Evolutionary conservation across 2,113 vertebrate genomes (phyloP).

Genomic region (Gymnarchus niloticus): DNA sequence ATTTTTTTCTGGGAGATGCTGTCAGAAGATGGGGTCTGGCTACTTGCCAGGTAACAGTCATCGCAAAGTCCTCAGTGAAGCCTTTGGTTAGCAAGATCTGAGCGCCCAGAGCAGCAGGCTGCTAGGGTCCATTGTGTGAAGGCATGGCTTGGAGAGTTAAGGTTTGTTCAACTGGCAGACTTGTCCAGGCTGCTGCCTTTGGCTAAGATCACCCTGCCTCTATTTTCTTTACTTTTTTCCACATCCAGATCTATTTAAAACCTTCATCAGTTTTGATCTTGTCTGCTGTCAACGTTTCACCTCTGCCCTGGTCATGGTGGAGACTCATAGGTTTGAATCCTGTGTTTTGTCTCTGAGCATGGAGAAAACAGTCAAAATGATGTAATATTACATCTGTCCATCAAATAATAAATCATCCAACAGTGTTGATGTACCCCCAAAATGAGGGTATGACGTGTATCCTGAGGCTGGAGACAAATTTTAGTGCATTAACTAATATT

Average conservation of each 20-base stretch:
- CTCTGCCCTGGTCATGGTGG: background rate
- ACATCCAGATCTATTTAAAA: background rate
- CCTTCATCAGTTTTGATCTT: background rate
- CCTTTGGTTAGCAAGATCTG: background rate
- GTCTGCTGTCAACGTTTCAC: background rate
- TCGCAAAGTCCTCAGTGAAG: background rate
- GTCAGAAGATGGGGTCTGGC: conserved; percentile 27
- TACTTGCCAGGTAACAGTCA: background rate
- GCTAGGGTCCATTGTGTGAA: background rate
- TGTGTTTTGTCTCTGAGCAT: background rate
- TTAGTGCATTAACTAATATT: background rate
- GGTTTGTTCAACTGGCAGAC: background rate
- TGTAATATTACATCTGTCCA: background rate
- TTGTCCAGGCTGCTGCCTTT: background rate
- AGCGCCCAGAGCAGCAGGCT: background rate
- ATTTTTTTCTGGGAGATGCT: conserved; percentile 37
- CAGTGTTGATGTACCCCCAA: background rate
- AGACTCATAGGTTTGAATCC: too few relatives aligned
- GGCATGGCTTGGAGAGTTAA: background rate
- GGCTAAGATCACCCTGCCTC: background rate
- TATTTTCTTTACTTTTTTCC: background rate
- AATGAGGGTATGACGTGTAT: background rate
- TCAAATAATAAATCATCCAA: background rate
- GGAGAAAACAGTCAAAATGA: background rate
- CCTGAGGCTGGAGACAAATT: background rate